Evolutionary conservation across 1,140 invertebrate genomes (phyloP), one percentile per base, ranked within the genome.

Genomic region (Trichogramma pretiosum): DNA sequence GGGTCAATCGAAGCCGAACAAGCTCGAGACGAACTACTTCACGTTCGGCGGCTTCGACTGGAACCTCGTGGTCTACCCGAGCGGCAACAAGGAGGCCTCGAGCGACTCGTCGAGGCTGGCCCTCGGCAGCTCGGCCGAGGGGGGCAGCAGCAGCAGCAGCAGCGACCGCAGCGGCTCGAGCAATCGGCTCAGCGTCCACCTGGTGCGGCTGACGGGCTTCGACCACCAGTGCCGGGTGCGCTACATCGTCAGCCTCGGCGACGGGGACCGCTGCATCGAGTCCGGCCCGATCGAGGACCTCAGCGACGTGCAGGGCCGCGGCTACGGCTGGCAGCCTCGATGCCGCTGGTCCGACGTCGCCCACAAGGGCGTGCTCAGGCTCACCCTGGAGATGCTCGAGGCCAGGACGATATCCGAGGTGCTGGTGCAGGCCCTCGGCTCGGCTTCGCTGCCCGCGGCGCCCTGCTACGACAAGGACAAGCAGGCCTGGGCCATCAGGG

Each of bases 381-480:
- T 89, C 3, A 76, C 84, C 9, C 72, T 88, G 21, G 86, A 90
- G 59, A 80, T 90, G 77, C 70, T 82, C 11, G 80, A 86, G 44
- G 82, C 86, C 2, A 82, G 85, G 41, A 83, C 81, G 2, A 77
- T 90, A 19, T 84, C 82, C 49, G 83, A 86, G 61, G 77, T 85
- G 0, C 70, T 75, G 30, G 71, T 85, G 5, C 68, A 68, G 44
- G 67, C 64, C 1, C 55, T 65, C 2, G 65, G 64, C 14, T 48
- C 68, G 1, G 60, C 64, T 0, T 54, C 64, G 0, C 55, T 74
- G 0, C 73, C 78, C 0, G 73, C 77, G 0, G 77, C 82, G 0
- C 84, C 85, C 14, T 87, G 85, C 61, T 90, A 89, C 66, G 88
- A 92, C 65, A 72, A 85, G 1, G 87, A 91, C 61, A 89, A 89